A percentile compares a stretch with the other conserved stretches of the same genome.
These are phyloP conservation scores for Rhyacichthys aspro DNA, from an alignment of 2,797 vertebrate genomes.

Conservation along the genomic window DNA sequence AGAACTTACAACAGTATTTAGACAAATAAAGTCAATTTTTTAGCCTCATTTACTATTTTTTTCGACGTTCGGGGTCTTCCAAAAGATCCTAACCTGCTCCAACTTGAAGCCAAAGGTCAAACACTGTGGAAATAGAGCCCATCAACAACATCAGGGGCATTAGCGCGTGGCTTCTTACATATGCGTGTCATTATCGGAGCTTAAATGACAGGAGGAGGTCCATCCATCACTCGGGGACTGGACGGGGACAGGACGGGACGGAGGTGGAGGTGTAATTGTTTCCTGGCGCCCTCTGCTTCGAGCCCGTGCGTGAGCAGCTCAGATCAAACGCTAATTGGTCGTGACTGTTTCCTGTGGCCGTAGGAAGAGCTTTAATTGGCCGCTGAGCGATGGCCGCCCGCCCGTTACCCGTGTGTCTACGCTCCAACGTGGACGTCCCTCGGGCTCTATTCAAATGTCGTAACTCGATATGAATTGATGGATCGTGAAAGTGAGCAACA, in stretches of 20 bases:
- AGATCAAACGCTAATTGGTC: slow-evolving; percentile 63
- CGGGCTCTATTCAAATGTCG: slow-evolving; percentile 63
- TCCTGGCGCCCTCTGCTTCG: slow-evolving; percentile 61
- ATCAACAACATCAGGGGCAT: neutral
- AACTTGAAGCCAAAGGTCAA: slow-evolving; percentile 43
- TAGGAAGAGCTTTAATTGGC: slow-evolving; percentile 62
- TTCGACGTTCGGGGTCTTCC: too few species aligned
- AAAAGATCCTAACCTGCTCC: slow-evolving; percentile 57
- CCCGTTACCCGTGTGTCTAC: slow-evolving; percentile 46
- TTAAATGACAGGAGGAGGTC: slow-evolving; percentile 63
- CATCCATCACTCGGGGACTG: slow-evolving; percentile 63
- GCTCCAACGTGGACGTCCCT: slow-evolving; percentile 45
- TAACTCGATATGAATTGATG: slow-evolving; percentile 61
- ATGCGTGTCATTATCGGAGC: slow-evolving; percentile 60
- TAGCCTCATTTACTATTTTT: neutral
- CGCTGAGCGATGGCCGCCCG: slow-evolving; percentile 59
- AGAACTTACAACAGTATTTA: too few species aligned
- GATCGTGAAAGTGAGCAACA: slow-evolving; percentile 49
- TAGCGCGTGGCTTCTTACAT: slow-evolving; percentile 30
- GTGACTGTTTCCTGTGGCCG: slow-evolving; percentile 64
- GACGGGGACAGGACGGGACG: slow-evolving; percentile 48
- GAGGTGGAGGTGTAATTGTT: slow-evolving; percentile 60
- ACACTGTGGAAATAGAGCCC: slow-evolving; percentile 1
- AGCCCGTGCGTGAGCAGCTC: slow-evolving; percentile 13
- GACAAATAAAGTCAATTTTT: too few species aligned